A percentile compares a stretch with the other conserved stretches of the same genome.
Evolutionary conservation across 2,113 vertebrate genomes (phyloP).

Genomic region (Corydoras maculifer): DNA sequence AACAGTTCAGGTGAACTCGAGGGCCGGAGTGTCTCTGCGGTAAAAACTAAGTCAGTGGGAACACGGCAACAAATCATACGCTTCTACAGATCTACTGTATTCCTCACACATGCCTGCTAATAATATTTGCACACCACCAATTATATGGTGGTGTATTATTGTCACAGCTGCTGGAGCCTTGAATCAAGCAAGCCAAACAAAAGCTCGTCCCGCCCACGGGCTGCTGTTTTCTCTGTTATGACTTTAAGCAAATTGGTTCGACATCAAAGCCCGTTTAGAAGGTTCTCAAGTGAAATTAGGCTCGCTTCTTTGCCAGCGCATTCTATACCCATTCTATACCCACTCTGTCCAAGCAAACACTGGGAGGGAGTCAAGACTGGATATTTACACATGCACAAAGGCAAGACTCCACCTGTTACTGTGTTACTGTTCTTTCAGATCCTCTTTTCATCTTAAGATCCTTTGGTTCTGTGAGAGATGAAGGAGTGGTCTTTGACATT

Average conservation of each 20-base stretch:
- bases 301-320: conserved; percentile 17
- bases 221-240: conserved; percentile 4
- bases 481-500: conserved; percentile 36
- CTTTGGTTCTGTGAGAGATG: conserved; percentile 31
- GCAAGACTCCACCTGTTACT: conserved; percentile 33
- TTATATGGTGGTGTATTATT: not conserved
- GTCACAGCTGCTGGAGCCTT: conserved; percentile 1
- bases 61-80: no score
- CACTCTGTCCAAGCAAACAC: conserved; percentile 23
- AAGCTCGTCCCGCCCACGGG: conserved; percentile 1
- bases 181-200: conserved; percentile 1
- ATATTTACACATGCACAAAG: conserved; percentile 32
- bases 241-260: conserved; percentile 7
- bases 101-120: not conserved
- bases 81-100: no score
- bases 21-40: no score
- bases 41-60: no score
- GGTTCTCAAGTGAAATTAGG: conserved; percentile 27
- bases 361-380: conserved; percentile 29
- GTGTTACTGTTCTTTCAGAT: conserved; percentile 33
- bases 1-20: no score
- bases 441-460: conserved; percentile 39
- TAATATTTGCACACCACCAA: not conserved
- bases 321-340: conserved; percentile 24
- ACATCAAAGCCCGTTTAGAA: conserved; percentile 12